These are phyloP conservation scores for Pseudomyrmex flavicornis DNA, from an alignment of 1,140 invertebrate species.

Conservation along the genomic window DNA sequence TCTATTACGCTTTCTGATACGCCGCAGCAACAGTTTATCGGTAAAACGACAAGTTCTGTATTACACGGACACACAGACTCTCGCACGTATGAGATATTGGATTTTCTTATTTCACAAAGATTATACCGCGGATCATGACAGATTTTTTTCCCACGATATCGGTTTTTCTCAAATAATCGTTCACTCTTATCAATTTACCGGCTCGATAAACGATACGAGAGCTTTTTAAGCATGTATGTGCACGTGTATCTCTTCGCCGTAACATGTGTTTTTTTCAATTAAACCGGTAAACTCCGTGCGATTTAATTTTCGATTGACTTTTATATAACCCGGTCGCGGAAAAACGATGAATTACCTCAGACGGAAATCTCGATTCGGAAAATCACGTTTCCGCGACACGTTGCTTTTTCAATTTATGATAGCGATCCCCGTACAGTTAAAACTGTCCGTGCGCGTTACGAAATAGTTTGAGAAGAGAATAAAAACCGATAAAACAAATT, in stretches of 20 bases:
- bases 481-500: constrained; percentile 44
- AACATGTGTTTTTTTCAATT: constrained; percentile 43
- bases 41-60: constrained; percentile 32
- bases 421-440: constrained; percentile 19
- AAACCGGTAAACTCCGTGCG: constrained; percentile 21
- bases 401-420: constrained; percentile 51
- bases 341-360: constrained; percentile 41
- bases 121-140: constrained; percentile 13
- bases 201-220: not conserved
- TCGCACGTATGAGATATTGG: constrained; percentile 29
- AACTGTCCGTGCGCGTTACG: constrained; percentile 15
- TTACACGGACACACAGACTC: not conserved
- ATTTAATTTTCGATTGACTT: constrained; percentile 38
- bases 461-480: constrained; percentile 23
- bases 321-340: constrained; percentile 17
- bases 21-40: constrained; percentile 41
- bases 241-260: not conserved
- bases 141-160: constrained; percentile 32
- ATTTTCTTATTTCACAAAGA: constrained; percentile 49
- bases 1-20: constrained; percentile 21
- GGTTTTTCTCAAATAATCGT: not conserved
- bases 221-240: constrained; percentile 24
- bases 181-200: not conserved
- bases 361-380: constrained; percentile 29
- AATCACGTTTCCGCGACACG: constrained; percentile 19